Evolutionary conservation across 1,140 invertebrate genomes (phyloP), one percentile per base, ranked within the genome.

Genomic region (Drosophila novamexicana): DNA sequence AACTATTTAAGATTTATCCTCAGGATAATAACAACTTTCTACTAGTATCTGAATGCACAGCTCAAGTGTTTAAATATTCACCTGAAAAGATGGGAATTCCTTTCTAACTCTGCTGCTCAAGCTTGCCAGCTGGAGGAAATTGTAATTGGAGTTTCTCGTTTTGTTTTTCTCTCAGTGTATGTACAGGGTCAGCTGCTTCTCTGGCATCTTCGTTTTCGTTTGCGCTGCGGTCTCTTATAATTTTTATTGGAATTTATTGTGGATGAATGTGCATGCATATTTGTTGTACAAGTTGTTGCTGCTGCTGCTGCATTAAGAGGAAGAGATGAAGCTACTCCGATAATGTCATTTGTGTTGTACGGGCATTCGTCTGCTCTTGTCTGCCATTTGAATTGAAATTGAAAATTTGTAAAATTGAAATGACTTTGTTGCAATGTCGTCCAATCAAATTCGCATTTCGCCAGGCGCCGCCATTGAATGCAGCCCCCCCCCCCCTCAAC

Each of bases 381-480:
- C 57, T 67, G 50, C 47, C 75, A 78, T 82, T 85, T 86, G 83
- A 88, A 82, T 79, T 84, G 73, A 80, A 83, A 83, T 83, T 9
- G 44, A 45, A 47, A 66, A 67, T 61, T 80, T 73, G 70, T 8
- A 49, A 71, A 82, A 86, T 88, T 88, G 73, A 88, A 88, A 89
- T 88, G 83, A 88, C 83, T 88, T 89, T 88, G 83, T 77, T 88
- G 83, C 83, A 86, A 86, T 86, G 82, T 88, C 82, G 79, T 74
- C 39, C 74, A 70, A 77, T 77, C 57, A 75, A 75, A 85, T 44
- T 83, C 67, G 29, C 59, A 70, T 70, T 54, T 70, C 14, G 44
- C 16, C 34, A 37, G 52, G 14, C 52, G 63, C 52, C 52, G 52
- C 40, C 62, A 65, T 54, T 54, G 62, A 54, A 22, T 9, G 40